phyloP scores from a whole-genome alignment of 2,797 vertebrate genomes.

The Leucoraja ocellata region DNA sequence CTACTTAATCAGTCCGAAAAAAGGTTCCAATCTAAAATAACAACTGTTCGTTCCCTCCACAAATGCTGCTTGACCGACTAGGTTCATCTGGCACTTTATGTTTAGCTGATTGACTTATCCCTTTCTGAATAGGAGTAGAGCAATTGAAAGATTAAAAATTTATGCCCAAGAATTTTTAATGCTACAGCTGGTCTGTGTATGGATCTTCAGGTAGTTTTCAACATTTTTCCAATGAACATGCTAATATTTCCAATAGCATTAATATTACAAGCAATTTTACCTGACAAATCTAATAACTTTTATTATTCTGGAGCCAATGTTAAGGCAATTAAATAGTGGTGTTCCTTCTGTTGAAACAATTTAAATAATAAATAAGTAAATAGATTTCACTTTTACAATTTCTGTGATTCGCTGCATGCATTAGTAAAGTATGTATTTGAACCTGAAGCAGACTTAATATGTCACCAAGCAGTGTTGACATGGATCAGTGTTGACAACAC shows the following conservation, averaged over 20 bases:
- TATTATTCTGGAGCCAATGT: not conserved
- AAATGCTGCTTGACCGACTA: no score
- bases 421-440: not conserved
- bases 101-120: no score
- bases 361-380: not conserved
- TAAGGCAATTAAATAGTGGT: not conserved
- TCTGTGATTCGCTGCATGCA: not conserved
- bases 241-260: not conserved
- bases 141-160: not conserved
- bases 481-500: not conserved
- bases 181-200: not conserved
- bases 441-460: not conserved
- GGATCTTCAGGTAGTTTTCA: not conserved
- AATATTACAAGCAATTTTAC: not conserved
- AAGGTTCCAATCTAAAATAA: no score
- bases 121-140: no score
- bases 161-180: not conserved
- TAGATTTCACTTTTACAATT: not conserved
- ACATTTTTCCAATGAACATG: not conserved
- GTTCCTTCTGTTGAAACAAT: not conserved
- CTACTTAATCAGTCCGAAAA: no score
- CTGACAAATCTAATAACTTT: no score
- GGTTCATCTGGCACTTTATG: no score
- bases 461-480: not conserved
- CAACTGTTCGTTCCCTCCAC: no score